Base-by-base conservation (phyloP, 2,797 vertebrate genomes). In the Triplophysa yarkandensis region DNA sequence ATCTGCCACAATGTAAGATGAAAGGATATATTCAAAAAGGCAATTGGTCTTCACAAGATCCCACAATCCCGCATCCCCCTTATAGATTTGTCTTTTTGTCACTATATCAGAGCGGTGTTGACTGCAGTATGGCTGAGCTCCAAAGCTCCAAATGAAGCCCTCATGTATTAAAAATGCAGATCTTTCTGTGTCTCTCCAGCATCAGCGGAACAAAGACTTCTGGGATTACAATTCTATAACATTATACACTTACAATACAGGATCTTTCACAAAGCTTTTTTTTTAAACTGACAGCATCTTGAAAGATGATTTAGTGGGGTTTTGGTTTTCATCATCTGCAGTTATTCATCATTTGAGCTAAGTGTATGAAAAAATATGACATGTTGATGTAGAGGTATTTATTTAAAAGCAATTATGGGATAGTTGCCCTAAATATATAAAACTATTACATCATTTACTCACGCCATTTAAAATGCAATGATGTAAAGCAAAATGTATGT, bases 111-210 rank as follows among this genome's bases (percentile, higher is more conserved):
- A 83, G 81, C 81, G 85, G 86, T 77, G 86, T 85, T 91, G 90
- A 91, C 89, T 89, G 82, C 81, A 83, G 76, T 72, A 87, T 89
- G 89, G 89, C 87, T 30, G 41, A 2, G 71, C 74, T 89, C 86
- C 88, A 91, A 84, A 82, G 71, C 73, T 61, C 43, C 65, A 74
- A 36, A 28, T 66, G 39, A 82, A 80, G 72, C 85, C 85, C 84
- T 82, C 84, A 88, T 86, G 48, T 48, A 71, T 82, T 77, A 82
- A 44, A 82, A 86, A 84, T 80, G 71, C 32, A 80, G 78, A 81
- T 85, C 78, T 74, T 78, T 84, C 68, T 85, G 75, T 80, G 82
- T 84, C 78, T 61, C 80, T 78, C 76, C 71, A 84, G 84, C 82
- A 82, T 68, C 61, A 23, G 11, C 66, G 25, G 17, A 75, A 70